Base-by-base conservation (phyloP, 1,140 invertebrate species). In the Brachionus plicatilis region DNA sequence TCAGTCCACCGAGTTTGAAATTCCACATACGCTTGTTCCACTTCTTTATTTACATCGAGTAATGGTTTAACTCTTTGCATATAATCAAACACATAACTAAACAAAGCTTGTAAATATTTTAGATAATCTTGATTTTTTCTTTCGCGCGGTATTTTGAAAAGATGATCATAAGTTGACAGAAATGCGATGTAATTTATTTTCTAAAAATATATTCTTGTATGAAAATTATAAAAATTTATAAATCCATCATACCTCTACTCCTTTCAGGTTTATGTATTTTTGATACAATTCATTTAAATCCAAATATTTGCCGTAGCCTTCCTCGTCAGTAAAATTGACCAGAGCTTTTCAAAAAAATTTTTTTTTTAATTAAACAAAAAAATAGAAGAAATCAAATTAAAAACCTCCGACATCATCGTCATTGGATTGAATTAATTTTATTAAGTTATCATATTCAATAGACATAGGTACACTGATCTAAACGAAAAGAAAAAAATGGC, bases 211-310 rank as follows among this genome's bases (percentile, higher is more conserved):
- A 47, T 43, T 47, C 2, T 9, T 37, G 4, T 7, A 37, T 6
- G 4, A 37, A 37, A 37, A 37, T 37, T 0, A 37, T 37, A 7
- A 6, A 37, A 7, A 37, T 0, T 37, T 37, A 0, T 7, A 37
- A 37, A 37, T 37, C 33, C 33, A 37, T 37, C 33, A 37, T 45
- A 94, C 93, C 90, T 97, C 95, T 85, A 98, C 93, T 37, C 96
- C 96, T 90, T 99, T 98, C 12, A 99, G 91, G 89, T 99, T 99
- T 5, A 99, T 93, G 88, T 94, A 99, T 87, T 94, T 95, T 87
- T 96, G 95, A 90, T 96, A 98, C 88, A 95, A 95, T 89, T 96
- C 94, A 89, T 99, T 96, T n/a, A 99, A 91, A 91, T 99, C 98
- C 33, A 99, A 91, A 90, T 97, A 99, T 89, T 96, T 96, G 14